Percentiles rank a stretch among this genome's conserved stretches.
Evolutionary conservation across 1,140 invertebrate species (phyloP).

Genomic region (Caenorhabditis tropicalis): DNA sequence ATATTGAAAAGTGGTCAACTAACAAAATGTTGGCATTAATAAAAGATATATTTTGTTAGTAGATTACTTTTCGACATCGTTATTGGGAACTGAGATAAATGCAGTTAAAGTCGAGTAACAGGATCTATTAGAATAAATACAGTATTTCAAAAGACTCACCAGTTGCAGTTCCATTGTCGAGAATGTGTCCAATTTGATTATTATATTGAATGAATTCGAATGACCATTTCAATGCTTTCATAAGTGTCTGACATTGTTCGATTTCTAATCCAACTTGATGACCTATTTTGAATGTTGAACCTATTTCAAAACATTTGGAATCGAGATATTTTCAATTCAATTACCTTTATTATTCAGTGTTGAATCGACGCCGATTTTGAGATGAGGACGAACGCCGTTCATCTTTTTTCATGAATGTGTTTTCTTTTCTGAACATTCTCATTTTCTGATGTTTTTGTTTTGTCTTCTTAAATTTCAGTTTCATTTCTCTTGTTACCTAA

Average conservation of each 20-base stretch:
- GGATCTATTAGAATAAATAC: too few relatives aligned
- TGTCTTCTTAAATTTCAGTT: neutral
- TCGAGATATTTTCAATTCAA: neutral
- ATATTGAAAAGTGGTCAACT: too few relatives aligned
- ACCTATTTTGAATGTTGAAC: slow-evolving; percentile 28
- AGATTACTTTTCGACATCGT: too few relatives aligned
- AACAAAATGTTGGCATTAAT: too few relatives aligned
- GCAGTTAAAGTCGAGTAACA: too few relatives aligned
- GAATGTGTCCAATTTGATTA: slow-evolving; percentile 16
- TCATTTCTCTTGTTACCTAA: neutral
- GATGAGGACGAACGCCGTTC: neutral
- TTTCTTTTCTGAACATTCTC: neutral
- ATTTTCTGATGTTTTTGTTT: too few relatives aligned
- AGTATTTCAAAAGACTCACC: neutral
- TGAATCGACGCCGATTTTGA: neutral
- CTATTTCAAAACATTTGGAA: too few relatives aligned
- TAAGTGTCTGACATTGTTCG: slow-evolving; percentile 14
- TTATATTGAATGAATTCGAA: slow-evolving; percentile 22
- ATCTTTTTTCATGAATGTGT: neutral
- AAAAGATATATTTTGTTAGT: too few relatives aligned
- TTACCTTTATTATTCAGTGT: slow-evolving; percentile 16
- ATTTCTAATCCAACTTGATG: slow-evolving; percentile 5
- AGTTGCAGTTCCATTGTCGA: slow-evolving; percentile 11
- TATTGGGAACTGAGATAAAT: too few relatives aligned
- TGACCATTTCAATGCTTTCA: slow-evolving; percentile 13